phyloP scores from a whole-genome alignment of 2,113 vertebrate species.

The Sturnira hondurensis region DNA sequence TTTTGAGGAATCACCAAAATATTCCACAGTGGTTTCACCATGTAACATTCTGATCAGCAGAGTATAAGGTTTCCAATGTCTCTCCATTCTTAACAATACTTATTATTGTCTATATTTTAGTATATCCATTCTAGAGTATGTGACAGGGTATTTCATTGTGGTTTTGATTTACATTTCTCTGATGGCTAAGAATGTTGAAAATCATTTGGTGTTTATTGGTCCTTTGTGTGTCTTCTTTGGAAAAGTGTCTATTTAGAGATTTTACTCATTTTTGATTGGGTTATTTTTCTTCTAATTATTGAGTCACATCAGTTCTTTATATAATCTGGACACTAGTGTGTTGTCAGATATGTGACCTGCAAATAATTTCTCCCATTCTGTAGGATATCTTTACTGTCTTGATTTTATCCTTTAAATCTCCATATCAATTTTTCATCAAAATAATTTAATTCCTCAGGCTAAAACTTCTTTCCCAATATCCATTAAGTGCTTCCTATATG shows the following conservation, averaged over 20 bases:
- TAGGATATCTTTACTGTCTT: not conserved
- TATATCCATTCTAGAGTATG: not conserved
- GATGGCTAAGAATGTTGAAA: no score
- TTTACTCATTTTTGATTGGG: not conserved
- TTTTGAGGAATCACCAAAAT: not conserved
- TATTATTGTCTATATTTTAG: not conserved
- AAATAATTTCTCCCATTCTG: not conserved
- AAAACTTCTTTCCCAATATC: not conserved
- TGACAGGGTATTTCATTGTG: not conserved
- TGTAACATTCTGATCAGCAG: not conserved
- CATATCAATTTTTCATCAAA: slow-evolving; percentile 32
- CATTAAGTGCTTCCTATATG: not conserved
- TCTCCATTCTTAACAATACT: not conserved
- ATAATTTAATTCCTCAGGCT: not conserved
- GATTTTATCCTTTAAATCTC: not conserved
- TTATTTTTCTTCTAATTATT: slow-evolving; percentile 10
- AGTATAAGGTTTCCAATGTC: not conserved
- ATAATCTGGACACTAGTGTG: not conserved
- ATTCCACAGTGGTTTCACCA: not conserved
- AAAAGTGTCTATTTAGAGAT: not conserved
- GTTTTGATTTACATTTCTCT: not conserved
- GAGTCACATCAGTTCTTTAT: not conserved
- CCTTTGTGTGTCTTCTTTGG: no score
- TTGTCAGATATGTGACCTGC: not conserved
- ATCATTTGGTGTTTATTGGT: no score